Base-by-base conservation (phyloP, 2,888 invertebrate genomes). In the Noctua janthina region DNA sequence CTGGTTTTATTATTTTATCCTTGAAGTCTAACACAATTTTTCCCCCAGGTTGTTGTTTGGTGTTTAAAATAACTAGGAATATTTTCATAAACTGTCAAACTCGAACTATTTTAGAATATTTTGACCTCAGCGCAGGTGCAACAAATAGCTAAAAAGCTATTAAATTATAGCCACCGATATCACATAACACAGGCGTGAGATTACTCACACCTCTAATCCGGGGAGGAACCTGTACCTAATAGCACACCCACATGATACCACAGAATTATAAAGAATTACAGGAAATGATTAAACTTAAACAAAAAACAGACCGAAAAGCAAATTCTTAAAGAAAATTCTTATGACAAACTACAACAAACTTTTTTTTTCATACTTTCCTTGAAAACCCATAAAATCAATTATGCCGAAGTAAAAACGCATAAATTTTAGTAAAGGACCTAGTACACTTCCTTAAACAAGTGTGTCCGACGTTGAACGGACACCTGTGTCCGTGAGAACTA, bases 401-500 rank as follows among this genome's bases (percentile, higher is more conserved):
- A 88, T 85, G 79, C 62, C 46, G 13, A 77, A 76, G 69, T 77
- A 74, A 72, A 87, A 75, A 74, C 74, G 68, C 89, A 92, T 93
- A 90, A 92, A 92, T 91, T 87, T 76, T 43, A 82, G 73, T 85
- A 88, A 86, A 81, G 88, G 90, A 13, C 86, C 79, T n/a, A 88
- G 76, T 54, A 83, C 82, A 82, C 84, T 87, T 86, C 91, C 91
- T 90, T 91, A 86, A 64, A 77, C 85, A 84, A 90, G 75, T 81
- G 72, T 68, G 79, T 43, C 88, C 82, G 66, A 76, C 43, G 80
- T 69, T 68, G 43, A 71, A 77, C 70, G 80, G 74, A 83, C 91
- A 89, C 91, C 91, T 90, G 90, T 86, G 89, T 59, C 87, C 90
- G 90, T 90, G 90, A 84, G 90, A 90, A 90, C 81, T 75, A 67